A percentile compares a stretch with the other conserved stretches of the same genome.
phyloP scores from a whole-genome alignment of 2,888 invertebrate genomes.

The Acleris holmiana region DNA sequence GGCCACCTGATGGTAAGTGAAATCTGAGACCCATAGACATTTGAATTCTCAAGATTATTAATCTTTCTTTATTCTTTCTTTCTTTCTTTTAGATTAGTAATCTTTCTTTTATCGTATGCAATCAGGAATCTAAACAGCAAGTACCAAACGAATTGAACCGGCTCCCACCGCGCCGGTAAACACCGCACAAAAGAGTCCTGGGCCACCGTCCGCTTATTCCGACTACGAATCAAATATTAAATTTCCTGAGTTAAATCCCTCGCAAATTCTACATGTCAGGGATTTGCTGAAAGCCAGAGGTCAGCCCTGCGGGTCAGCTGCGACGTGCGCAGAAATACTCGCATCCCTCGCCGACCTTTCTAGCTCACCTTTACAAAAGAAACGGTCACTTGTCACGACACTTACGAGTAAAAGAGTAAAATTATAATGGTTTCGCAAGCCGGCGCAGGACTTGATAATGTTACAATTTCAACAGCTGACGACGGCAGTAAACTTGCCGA shows the following conservation, averaged over 20 bases:
- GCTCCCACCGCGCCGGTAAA: not conserved
- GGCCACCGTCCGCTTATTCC: constrained; percentile 17
- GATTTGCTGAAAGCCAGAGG: constrained; percentile 30
- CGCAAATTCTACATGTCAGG: constrained; percentile 26
- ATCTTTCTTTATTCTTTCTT: no score
- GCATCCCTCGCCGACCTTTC: constrained; percentile 21
- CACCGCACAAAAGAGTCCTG: constrained; percentile 14
- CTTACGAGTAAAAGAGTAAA: not conserved
- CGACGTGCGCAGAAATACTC: not conserved
- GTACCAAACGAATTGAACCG: not conserved
- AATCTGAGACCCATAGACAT: no score
- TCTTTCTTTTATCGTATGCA: not conserved
- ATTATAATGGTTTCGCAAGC: constrained; percentile 1
- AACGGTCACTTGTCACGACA: constrained; percentile 12
- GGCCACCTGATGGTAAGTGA: no score
- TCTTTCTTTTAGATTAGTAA: no score
- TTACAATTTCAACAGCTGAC: not conserved
- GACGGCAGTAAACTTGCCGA: constrained; percentile 1
- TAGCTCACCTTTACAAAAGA: constrained; percentile 17
- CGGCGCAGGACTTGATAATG: not conserved
- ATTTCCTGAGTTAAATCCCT: constrained; percentile 29
- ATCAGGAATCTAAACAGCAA: constrained; percentile 2
- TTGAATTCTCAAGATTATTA: no score
- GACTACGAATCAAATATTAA: constrained; percentile 30
- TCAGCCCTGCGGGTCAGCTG: constrained; percentile 13